These are phyloP conservation scores for Haemorhous mexicanus DNA, from an alignment of 2,113 vertebrate species.

Conservation along the genomic window DNA sequence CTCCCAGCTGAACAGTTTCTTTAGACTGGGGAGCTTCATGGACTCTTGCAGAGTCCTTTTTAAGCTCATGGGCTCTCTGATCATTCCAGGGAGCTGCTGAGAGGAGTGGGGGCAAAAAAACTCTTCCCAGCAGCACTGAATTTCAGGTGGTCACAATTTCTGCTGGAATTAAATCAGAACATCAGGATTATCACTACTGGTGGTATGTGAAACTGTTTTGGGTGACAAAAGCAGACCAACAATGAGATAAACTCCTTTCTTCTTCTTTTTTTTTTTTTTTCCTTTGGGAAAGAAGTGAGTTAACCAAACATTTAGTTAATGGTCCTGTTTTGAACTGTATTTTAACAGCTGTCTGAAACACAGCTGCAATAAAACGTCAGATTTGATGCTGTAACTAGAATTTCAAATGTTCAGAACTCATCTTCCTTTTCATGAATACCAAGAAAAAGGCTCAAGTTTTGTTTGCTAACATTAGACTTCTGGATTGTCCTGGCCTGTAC, in stretches of 20 bases:
- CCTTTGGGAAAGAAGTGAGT: background rate
- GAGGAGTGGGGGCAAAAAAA: background rate
- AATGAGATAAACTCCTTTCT: background rate
- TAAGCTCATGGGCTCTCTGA: background rate
- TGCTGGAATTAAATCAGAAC: background rate
- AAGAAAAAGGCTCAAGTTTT: background rate
- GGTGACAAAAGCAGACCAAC: background rate
- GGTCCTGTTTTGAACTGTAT: background rate
- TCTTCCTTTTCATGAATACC: background rate
- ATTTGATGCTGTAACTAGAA: background rate
- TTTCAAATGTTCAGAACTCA: background rate
- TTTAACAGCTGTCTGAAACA: background rate
- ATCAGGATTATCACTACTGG: background rate
- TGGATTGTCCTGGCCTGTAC: background rate
- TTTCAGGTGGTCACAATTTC: background rate
- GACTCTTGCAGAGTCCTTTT: too few relatives aligned
- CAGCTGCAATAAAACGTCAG: background rate
- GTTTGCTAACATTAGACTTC: accelerated
- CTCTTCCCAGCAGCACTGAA: background rate
- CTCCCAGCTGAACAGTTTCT: background rate
- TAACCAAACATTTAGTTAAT: background rate
- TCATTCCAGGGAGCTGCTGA: background rate
- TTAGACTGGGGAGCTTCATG: background rate
- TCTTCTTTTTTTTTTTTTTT: accelerated
- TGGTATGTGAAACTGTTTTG: background rate